Evolutionary conservation across 2,797 vertebrate genomes (phyloP), one percentile per base, ranked within the genome.

Genomic region (Amniataba percoides): DNA sequence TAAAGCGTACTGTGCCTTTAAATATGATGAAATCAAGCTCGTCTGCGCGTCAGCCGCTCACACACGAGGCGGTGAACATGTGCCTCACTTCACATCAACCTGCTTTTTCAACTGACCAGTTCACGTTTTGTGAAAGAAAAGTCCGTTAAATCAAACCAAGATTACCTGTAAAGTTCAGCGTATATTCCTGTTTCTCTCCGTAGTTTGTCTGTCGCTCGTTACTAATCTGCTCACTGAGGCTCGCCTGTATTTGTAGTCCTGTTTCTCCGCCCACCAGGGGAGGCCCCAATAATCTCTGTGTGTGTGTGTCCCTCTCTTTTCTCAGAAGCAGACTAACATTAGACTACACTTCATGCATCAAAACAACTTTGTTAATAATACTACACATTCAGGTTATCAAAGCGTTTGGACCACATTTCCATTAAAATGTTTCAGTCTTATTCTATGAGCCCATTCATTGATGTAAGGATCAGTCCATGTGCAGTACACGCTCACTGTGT

Each of bases 101-200:
- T 31, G 27, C 27, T 31, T 31, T 36, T 36, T 36, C 4, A 27
- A 31, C 8, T 1, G 8, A 36, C 8, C 6, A 36, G 8, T 9
- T 36, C 8, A 7, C 8, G 6, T 5, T 36, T 1, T 36, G 34
- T 36, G 34, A 9, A 36, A 36, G 34, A 7, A 9, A 25, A 60
- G 0, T 34, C 0, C 1, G 19, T 1, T 19, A 25, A 51, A 53
- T 23, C 7, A 9, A 6, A 23, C 0, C 27, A 31, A 31, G 27
- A 21, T 78, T 89, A 93, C 91, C 91, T 90, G 65, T 81, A 48
- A 18, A 53, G 56, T 19, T 9, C 10, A n/a, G 7, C 0, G 2
- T 68, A 21, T 7, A 64, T 0, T 86, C 72, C 72, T 3, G 14
- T 2, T 0, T 1, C 5, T 15, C 0, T 18, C 1, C 0, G 19